Evolutionary conservation across 2,888 invertebrate genomes (phyloP), one percentile per base, ranked within the genome.

Genomic region (Gymnosoma rotundatum): DNA sequence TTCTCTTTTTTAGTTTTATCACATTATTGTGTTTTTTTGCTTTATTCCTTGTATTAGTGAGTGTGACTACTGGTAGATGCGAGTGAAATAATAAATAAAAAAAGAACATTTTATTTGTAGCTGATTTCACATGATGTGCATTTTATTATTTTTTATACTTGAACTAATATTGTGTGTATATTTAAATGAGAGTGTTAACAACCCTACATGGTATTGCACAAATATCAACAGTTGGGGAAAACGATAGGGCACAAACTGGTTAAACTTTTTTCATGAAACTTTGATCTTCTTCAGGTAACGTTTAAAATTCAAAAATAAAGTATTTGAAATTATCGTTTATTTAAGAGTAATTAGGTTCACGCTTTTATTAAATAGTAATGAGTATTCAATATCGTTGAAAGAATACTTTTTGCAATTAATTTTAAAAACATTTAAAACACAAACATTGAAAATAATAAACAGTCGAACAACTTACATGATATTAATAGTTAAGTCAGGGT

Each of bases 51-150:
- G 48, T 60, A 52, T 61, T 21, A 10, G 42, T 38, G 9, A 54
- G 64, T 36, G n/a, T 20, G 32, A 25, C 50, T 74, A 69, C 80
- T 64, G 42, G 58, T 58, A 50, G 60, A 79, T 73, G 42, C 12
- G 48, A 58, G 25, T 42, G 5, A 52, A 74, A 50, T 56, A 64
- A 60, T 66, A 64, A 8, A 38, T n/a, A n/a, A 20, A 69, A 67
- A 80, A 63, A 50, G 56, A 75, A 79, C 79, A 70, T 83, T 82
- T 83, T 70, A 79, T 79, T 83, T 75, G 64, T 72, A 74, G 83
- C 83, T 78, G 83, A 83, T 83, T 83, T 83, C 83, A 83, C 83
- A 83, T 79, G 67, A 76, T 83, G 76, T 83, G 83, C 79, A 79
- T 64, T 79, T 78, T 50, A 79, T 66, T 38, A 12, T 50, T 72